Percentiles rank a stretch among this genome's conserved stretches.
Evolutionary conservation across 1,140 invertebrate species (phyloP).

Genomic region (Zophobas morio): DNA sequence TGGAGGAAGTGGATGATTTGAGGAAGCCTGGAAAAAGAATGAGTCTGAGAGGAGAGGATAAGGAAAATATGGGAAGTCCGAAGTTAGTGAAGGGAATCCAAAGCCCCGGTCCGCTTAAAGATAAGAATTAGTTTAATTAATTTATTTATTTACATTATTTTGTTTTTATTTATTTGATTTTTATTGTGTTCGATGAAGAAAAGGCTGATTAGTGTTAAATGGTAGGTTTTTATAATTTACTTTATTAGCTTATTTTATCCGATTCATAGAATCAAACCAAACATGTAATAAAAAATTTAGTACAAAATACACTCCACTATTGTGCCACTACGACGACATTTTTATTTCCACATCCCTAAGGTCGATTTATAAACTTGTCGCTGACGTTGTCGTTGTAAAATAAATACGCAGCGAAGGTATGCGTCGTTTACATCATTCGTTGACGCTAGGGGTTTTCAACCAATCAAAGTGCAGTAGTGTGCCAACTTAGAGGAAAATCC

Average conservation of each 20-base stretch:
- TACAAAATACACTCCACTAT: conserved; percentile 25
- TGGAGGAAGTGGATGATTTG: conserved; percentile 53
- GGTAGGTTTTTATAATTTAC: conserved; percentile 11
- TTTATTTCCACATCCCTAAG: not conserved
- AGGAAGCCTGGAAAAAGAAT: conserved; percentile 55
- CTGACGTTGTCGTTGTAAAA: too few relatives aligned
- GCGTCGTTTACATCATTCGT: too few relatives aligned
- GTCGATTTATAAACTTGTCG: not conserved
- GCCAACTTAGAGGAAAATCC: too few relatives aligned
- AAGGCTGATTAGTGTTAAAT: conserved; percentile 24
- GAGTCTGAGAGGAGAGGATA: conserved; percentile 56
- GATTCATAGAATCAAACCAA: too few relatives aligned
- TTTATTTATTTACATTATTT: not conserved
- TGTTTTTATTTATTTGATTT: conserved; percentile 34
- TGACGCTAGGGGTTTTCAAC: too few relatives aligned
- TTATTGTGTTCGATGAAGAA: conserved; percentile 28
- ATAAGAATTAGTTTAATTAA: conserved; percentile 59
- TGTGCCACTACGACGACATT: too few relatives aligned
- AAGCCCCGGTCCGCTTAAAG: conserved; percentile 61
- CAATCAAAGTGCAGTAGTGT: too few relatives aligned
- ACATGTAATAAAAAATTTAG: too few relatives aligned
- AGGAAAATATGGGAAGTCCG: conserved; percentile 64
- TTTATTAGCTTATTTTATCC: not conserved
- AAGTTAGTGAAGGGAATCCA: conserved; percentile 58
- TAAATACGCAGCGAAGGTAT: too few relatives aligned